A percentile compares a stretch with the other conserved stretches of the same genome.
Conservation (phyloP, 2,888 invertebrate genomes). For the Drosophila gaucha region DNA sequence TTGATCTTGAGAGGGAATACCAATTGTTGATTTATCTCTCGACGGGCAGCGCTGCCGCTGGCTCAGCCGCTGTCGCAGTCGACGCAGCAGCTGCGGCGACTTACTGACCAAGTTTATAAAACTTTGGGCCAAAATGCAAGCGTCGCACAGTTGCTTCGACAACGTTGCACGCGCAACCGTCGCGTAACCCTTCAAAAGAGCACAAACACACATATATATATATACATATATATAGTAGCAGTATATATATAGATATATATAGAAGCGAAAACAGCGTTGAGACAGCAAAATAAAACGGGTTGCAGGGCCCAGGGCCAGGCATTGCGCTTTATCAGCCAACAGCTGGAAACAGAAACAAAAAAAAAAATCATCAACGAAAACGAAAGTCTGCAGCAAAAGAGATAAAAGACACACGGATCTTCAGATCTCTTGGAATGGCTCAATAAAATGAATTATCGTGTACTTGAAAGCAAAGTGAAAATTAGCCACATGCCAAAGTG, state of each 20-base stretch:
- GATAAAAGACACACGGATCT: constrained; percentile 40
- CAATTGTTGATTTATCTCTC: constrained; percentile 78
- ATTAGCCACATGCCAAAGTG: constrained; percentile 38
- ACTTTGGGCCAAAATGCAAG: constrained; percentile 78
- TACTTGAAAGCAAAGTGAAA: constrained; percentile 47
- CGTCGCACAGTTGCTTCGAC: constrained; percentile 76
- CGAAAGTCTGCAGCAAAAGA: constrained; percentile 63
- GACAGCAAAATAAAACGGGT: constrained; percentile 61
- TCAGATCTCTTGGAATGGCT: constrained; percentile 26
- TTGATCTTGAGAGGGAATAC: constrained; percentile 70
- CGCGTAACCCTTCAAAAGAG: constrained; percentile 23
- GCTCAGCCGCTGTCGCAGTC: constrained; percentile 8
- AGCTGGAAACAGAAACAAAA: constrained; percentile 6
- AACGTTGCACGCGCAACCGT: constrained; percentile 72
- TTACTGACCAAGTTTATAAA: constrained; percentile 81
- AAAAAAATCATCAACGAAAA: constrained; percentile 60
- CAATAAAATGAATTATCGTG: constrained; percentile 29
- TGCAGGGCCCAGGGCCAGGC: constrained; percentile 71
- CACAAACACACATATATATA: background rate
- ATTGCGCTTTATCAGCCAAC: constrained; percentile 71
- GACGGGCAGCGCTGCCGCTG: constrained; percentile 31
- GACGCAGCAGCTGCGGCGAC: constrained; percentile 34
- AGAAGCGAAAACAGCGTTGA: constrained; percentile 31
- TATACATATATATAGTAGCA: background rate
- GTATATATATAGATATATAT: background rate